These are phyloP conservation scores for Nothocercus julius DNA, from an alignment of 2,113 vertebrate species.

Conservation along the genomic window DNA sequence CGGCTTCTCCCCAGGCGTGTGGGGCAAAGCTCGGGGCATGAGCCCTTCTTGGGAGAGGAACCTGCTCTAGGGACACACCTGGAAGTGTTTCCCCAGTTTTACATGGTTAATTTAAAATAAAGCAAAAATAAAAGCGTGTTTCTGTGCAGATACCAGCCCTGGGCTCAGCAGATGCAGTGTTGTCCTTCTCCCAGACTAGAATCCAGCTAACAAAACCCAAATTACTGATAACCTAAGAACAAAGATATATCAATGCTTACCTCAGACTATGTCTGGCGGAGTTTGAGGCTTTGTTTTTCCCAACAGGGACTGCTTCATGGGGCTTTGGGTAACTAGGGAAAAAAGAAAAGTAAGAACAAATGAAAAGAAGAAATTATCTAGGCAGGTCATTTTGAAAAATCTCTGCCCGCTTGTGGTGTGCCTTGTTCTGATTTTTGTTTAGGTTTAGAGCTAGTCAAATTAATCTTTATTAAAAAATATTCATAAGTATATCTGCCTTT, in stretches of 20 bases:
- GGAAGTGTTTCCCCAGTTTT: background rate
- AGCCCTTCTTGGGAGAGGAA: background rate
- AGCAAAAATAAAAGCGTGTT: background rate
- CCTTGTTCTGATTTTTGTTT: background rate
- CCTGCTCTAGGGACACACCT: background rate
- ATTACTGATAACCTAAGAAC: background rate
- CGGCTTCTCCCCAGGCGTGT: no score
- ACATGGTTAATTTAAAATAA: background rate
- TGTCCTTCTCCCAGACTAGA: background rate
- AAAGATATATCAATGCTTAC: background rate
- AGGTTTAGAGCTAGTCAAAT: background rate
- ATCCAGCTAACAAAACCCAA: background rate
- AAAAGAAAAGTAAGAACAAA: background rate
- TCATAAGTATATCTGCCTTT: background rate
- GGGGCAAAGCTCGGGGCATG: background rate
- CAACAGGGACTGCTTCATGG: background rate
- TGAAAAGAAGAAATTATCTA: background rate
- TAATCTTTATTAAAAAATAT: background rate
- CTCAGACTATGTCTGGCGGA: background rate
- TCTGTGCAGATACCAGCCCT: background rate
- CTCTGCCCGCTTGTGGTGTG: background rate
- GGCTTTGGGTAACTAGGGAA: background rate
- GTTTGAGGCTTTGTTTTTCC: background rate
- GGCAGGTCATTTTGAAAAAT: accelerated
- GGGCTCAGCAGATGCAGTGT: background rate